phyloP scores from a whole-genome alignment of 1,140 invertebrate species.

The Matsumurasca onukii region DNA sequence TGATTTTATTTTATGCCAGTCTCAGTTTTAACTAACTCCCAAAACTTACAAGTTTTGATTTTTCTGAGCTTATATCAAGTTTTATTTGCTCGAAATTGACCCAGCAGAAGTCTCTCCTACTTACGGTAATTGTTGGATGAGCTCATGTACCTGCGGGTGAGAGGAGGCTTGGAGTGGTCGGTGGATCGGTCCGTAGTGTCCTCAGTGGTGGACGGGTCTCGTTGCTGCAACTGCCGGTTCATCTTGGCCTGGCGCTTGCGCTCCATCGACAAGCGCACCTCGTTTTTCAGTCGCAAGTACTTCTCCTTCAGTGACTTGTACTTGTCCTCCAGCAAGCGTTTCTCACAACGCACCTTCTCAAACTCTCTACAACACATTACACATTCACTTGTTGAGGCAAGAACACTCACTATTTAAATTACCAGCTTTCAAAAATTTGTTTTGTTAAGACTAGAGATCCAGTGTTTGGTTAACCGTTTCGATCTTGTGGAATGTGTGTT shows the following conservation, averaged over 20 bases:
- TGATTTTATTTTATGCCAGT: no score
- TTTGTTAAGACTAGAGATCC: no score
- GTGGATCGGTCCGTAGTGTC: conserved; percentile 20
- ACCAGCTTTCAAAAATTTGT: no score
- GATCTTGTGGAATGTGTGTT: no score
- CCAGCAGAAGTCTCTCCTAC: not conserved
- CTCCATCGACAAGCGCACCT: conserved; percentile 61
- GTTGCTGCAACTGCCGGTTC: conserved; percentile 31
- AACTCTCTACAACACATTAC: conserved; percentile 40
- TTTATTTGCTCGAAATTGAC: no score
- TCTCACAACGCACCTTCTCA: conserved; percentile 69
- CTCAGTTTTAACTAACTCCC: no score
- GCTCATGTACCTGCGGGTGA: conserved; percentile 9
- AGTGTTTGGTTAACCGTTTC: no score
- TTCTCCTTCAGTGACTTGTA: conserved; percentile 80
- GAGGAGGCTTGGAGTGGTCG: conserved; percentile 25
- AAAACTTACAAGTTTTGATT: no score
- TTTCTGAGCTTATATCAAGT: no score
- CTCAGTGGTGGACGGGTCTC: conserved; percentile 25
- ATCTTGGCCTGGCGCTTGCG: conserved; percentile 48
- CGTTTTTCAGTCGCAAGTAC: conserved; percentile 74
- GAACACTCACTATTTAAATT: no score
- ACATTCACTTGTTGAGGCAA: no score
- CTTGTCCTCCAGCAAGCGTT: conserved; percentile 70
- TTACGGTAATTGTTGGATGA: not conserved